Evolutionary conservation across 2,797 vertebrate genomes (phyloP).

Genomic region (Psittacula echo): DNA sequence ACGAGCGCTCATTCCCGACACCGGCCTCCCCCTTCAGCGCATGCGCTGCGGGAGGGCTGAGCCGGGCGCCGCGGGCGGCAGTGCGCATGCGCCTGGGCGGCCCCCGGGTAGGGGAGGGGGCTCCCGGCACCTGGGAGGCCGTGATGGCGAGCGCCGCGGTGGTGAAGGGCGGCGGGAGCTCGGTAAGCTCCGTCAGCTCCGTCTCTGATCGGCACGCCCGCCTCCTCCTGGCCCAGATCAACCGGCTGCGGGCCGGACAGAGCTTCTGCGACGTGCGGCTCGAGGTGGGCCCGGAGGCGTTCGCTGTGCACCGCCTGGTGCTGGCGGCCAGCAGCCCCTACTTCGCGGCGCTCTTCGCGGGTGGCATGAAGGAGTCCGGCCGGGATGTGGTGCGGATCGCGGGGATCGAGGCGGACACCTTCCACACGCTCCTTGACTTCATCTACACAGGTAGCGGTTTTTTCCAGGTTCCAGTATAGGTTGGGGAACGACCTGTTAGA

Average conservation of each 20-base stretch:
- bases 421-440: constrained; percentile 91
- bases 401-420: constrained; percentile 88
- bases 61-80: too few species aligned
- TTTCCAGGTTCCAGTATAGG: too few species aligned
- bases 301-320: constrained; percentile 90
- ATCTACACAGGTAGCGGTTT: constrained; percentile 87
- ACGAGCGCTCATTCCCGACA: rapidly evolving
- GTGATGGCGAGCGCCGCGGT: not conserved
- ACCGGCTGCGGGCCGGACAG: constrained; percentile 87
- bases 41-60: not conserved
- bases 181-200: constrained; percentile 69
- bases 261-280: constrained; percentile 94
- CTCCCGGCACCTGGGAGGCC: rapidly evolving
- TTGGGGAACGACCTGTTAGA: too few species aligned
- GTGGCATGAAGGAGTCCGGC: constrained; percentile 91
- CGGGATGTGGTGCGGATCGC: constrained; percentile 90
- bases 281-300: constrained; percentile 85
- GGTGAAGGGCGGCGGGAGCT: constrained; percentile 38
- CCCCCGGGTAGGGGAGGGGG: not conserved
- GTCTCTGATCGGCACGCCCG: constrained; percentile 89
- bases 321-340: constrained; percentile 96
- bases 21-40: rapidly evolving
- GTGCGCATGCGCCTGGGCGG: not conserved
- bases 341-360: constrained; percentile 91
- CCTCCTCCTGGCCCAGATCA: constrained; percentile 91